Percentiles rank a stretch among this genome's conserved stretches.
Evolutionary conservation across 2,888 invertebrate species (phyloP).

Genomic region (Tineola bisselliella): DNA sequence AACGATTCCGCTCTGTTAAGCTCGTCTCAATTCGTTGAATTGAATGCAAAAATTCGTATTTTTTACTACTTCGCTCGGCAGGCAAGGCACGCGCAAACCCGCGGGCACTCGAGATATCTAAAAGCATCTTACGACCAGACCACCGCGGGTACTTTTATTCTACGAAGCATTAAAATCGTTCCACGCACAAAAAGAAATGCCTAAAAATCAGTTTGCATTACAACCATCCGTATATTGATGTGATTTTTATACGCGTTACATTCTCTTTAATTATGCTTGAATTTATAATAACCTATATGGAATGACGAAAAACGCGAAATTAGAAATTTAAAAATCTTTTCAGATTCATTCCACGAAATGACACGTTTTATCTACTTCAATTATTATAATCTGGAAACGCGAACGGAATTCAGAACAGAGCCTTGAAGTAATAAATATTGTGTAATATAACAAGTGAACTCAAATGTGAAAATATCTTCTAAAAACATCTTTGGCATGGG

Average conservation of each 20-base stretch:
- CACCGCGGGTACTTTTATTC: background rate
- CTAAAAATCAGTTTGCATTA: background rate
- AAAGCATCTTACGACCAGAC: background rate
- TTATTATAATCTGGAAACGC: background rate
- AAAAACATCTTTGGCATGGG: background rate
- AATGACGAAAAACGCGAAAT: background rate
- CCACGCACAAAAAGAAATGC: background rate
- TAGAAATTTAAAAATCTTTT: background rate
- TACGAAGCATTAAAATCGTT: background rate
- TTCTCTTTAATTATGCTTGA: too few relatives aligned
- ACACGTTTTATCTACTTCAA: constrained; percentile 5
- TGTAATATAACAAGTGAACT: background rate
- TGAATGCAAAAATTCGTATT: background rate
- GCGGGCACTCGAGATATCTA: background rate
- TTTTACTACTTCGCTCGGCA: background rate
- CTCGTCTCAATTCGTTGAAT: background rate
- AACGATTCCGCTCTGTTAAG: background rate
- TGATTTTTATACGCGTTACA: too few relatives aligned
- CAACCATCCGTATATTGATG: background rate
- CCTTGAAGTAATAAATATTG: background rate
- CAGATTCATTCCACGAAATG: background rate
- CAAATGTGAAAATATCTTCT: background rate
- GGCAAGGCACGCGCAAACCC: background rate
- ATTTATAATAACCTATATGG: too few relatives aligned
- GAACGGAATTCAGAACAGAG: background rate